Evolutionary conservation across 2,888 invertebrate species (phyloP).

Genomic region (Halocaridina rubra): DNA sequence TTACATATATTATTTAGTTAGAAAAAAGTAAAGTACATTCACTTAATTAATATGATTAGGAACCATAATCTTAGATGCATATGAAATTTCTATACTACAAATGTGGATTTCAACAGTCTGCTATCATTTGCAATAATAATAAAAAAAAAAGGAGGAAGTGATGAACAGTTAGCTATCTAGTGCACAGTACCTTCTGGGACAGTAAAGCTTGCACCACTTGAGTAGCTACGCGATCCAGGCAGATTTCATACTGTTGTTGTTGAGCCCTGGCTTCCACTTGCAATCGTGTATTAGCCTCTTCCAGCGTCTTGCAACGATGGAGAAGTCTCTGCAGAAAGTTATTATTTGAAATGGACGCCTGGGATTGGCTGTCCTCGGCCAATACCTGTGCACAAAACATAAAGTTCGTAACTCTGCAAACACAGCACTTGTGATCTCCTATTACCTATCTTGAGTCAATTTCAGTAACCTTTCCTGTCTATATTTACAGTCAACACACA

Average conservation of each 20-base stretch:
- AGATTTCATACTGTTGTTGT: constrained; percentile 80
- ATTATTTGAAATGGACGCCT: not conserved
- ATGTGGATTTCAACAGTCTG: no score
- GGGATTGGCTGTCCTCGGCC: constrained; percentile 17
- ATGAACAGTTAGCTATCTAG: not conserved
- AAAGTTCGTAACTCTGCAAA: no score
- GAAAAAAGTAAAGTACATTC: not conserved
- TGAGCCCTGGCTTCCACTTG: constrained; percentile 77
- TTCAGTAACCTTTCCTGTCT: no score
- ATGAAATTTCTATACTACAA: no score
- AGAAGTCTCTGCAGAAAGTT: not conserved
- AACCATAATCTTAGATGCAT: no score
- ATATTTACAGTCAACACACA: no score
- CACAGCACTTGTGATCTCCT: no score
- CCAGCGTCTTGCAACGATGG: constrained; percentile 63
- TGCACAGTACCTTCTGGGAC: constrained; percentile 79
- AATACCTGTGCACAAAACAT: constrained; percentile 41
- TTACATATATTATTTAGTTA: not conserved
- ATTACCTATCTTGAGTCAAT: no score
- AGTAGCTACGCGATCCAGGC: constrained; percentile 85
- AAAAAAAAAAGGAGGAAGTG: not conserved
- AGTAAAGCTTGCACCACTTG: constrained; percentile 85
- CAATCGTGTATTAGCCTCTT: constrained; percentile 71
- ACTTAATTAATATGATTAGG: no score
- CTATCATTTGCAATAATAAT: no score